Percentiles rank a stretch among this genome's conserved stretches.
Evolutionary conservation across 1,140 invertebrate genomes (phyloP).

Genomic region (Drosophila lacertosa): DNA sequence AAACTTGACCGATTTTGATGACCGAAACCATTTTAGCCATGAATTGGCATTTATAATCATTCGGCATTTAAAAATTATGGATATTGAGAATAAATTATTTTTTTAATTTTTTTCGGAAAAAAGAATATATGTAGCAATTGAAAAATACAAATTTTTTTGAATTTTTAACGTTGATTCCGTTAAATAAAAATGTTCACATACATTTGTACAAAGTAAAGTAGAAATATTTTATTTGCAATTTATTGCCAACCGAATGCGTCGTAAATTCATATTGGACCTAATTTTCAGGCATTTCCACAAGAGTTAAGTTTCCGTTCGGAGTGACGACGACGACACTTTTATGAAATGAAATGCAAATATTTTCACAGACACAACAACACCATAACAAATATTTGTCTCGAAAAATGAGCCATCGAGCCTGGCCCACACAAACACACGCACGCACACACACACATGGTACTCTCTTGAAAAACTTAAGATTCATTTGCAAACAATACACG

Average conservation of each 20-base stretch:
- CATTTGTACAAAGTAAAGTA: too few relatives aligned
- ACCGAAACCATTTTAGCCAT: too few relatives aligned
- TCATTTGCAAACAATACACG: conserved; percentile 64
- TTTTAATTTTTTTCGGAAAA: too few relatives aligned
- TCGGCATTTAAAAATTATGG: too few relatives aligned
- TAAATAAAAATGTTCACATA: too few relatives aligned
- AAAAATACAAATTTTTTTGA: too few relatives aligned
- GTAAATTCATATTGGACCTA: conserved; percentile 17
- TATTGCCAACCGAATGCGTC: conserved; percentile 16
- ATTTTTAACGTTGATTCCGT: too few relatives aligned
- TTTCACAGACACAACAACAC: conserved; percentile 43
- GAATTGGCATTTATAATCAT: too few relatives aligned
- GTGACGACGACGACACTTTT: conserved; percentile 47
- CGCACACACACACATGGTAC: conserved; percentile 5
- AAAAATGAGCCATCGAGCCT: conserved; percentile 45
- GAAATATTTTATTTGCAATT: conserved; percentile 28
- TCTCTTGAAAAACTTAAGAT: conserved; percentile 35
- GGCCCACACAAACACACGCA: background rate
- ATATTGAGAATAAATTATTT: too few relatives aligned
- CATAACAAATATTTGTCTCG: conserved; percentile 63
- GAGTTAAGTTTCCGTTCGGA: background rate
- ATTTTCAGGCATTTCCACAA: conserved; percentile 4
- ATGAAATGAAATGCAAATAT: conserved; percentile 73
- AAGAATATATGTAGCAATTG: too few relatives aligned
- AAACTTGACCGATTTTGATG: too few relatives aligned